phyloP scores from a whole-genome alignment of 2,113 vertebrate species.

The Circaetus cinerascens region DNA sequence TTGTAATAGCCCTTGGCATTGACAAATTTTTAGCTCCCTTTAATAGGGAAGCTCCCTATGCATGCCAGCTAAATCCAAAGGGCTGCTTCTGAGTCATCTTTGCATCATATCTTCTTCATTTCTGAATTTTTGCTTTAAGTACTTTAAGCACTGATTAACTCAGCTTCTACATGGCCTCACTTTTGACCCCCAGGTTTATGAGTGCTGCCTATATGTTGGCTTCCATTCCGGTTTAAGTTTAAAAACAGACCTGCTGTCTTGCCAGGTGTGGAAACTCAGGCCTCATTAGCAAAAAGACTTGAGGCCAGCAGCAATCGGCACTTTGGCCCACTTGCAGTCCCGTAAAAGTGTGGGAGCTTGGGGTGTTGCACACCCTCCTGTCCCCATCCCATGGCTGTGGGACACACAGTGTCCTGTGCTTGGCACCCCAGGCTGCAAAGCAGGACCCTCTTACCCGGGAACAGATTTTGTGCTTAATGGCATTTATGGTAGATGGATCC shows the following conservation, averaged over 20 bases:
- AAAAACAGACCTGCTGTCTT: not conserved
- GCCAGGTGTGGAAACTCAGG: not conserved
- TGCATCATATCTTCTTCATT: not conserved
- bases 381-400: not conserved
- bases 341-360: not conserved
- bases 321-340: not conserved
- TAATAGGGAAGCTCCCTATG: not conserved
- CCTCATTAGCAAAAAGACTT: not conserved
- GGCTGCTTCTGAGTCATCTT: not conserved
- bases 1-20: not conserved
- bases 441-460: not conserved
- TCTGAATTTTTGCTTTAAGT: not conserved
- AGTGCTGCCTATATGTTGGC: not conserved
- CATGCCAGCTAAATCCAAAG: not conserved
- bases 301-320: not conserved
- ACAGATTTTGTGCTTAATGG: not conserved
- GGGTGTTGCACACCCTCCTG: not conserved
- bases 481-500: not conserved
- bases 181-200: not conserved
- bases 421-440: not conserved
- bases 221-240: not conserved
- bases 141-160: not conserved
- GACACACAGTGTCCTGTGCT: not conserved
- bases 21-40: not conserved
- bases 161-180: not conserved